Evolutionary conservation across 2,797 vertebrate species (phyloP).

Genomic region (Hozukius guyotensis): DNA sequence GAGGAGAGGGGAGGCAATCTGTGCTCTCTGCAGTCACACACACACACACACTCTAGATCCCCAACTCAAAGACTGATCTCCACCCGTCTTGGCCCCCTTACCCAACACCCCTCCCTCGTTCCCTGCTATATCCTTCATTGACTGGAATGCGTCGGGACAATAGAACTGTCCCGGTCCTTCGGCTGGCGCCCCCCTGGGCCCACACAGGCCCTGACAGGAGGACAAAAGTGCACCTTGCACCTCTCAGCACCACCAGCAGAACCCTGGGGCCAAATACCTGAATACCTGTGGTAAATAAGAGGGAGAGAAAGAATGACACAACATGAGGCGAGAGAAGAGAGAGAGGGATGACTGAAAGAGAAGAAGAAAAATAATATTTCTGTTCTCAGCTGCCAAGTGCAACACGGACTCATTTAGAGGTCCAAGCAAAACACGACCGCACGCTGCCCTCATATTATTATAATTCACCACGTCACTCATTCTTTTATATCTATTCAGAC

Average conservation of each 20-base stretch:
- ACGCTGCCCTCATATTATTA: neutral
- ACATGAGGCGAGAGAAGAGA: conserved; percentile 22
- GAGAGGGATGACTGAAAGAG: conserved; percentile 14
- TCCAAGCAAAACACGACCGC: conserved; percentile 45
- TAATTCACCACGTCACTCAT: conserved; percentile 2
- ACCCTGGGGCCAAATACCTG: conserved; percentile 74
- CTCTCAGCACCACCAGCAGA: conserved; percentile 67
- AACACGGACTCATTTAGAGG: conserved; percentile 29
- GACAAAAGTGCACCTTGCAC: conserved; percentile 87
- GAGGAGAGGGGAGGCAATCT: conserved; percentile 54
- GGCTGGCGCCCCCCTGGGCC: conserved; percentile 58
- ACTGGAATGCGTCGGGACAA: conserved; percentile 81
- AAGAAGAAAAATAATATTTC: conserved; percentile 37
- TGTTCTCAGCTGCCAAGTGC: conserved; percentile 49
- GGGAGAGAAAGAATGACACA: conserved; percentile 49
- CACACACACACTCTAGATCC: conserved; percentile 34
- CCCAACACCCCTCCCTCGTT: conserved; percentile 26
- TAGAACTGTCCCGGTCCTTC: conserved; percentile 70
- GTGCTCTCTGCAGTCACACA: conserved; percentile 44
- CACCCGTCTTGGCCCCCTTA: conserved; percentile 13
- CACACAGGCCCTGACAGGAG: conserved; percentile 81
- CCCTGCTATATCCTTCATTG: conserved; percentile 57
- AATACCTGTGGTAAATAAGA: conserved; percentile 76
- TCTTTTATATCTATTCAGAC: conserved; percentile 26
- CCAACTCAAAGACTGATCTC: conserved; percentile 37